Evolutionary conservation across 1,140 invertebrate species (phyloP).

Genomic region (Ridgeia piscesae): DNA sequence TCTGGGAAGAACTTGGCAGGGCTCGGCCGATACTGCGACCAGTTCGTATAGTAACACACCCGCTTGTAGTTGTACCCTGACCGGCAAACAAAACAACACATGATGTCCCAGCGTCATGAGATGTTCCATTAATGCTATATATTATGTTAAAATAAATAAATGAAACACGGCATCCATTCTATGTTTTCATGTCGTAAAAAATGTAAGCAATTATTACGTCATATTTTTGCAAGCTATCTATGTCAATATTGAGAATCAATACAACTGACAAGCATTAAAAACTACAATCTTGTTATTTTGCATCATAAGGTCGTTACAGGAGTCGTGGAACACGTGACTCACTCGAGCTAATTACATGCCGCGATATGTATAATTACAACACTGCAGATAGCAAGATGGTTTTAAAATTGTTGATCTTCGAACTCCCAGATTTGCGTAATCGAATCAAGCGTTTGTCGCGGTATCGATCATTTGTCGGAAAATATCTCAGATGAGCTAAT

Average conservation of each 20-base stretch:
- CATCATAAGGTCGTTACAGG: neutral
- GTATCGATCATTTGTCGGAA: no score
- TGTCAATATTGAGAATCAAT: neutral
- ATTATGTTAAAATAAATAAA: neutral
- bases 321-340: no score
- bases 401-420: neutral
- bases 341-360: no score
- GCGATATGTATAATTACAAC: neutral
- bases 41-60: slow-evolving; percentile 87
- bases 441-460: no score
- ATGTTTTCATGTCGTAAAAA: neutral
- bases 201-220: neutral
- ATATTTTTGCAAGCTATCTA: neutral
- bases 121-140: neutral
- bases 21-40: slow-evolving; percentile 86
- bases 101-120: neutral
- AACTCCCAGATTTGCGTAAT: no score
- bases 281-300: neutral
- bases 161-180: neutral
- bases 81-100: neutral
- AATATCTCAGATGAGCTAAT: no score
- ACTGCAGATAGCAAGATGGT: neutral
- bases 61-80: neutral
- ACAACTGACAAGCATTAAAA: neutral
- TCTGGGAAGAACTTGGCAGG: slow-evolving; percentile 83